A percentile compares a stretch with the other conserved stretches of the same genome.
phyloP scores from a whole-genome alignment of 1,140 invertebrate species.

The Drosophila serrata region DNA sequence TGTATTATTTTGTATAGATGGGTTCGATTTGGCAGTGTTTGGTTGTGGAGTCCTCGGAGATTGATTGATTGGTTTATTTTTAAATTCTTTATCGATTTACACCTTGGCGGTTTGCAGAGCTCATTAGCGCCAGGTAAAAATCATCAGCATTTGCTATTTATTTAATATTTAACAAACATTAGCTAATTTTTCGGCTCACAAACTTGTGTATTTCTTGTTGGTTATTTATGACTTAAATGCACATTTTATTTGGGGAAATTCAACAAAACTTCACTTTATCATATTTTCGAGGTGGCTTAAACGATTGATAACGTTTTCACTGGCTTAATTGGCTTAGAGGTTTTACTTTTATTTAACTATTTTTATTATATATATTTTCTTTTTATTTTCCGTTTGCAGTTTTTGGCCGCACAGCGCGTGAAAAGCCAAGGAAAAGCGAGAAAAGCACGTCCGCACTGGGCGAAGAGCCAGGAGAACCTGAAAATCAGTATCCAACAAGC shows the following conservation, averaged over 20 bases:
- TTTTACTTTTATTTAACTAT: conserved; percentile 4
- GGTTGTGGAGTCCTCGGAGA: conserved; percentile 27
- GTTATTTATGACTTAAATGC: conserved; percentile 47
- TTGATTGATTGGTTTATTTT: conserved; percentile 47
- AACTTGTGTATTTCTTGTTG: neutral
- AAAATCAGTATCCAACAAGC: conserved; percentile 73
- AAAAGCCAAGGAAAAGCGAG: conserved; percentile 28
- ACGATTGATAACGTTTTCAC: conserved; percentile 42
- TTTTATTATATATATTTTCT: neutral
- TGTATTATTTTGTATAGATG: conserved; percentile 10
- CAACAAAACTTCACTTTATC: conserved; percentile 12
- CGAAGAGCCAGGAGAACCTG: conserved; percentile 77
- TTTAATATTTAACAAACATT: conserved; percentile 2
- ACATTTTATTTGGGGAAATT: conserved; percentile 26
- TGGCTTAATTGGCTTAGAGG: conserved; percentile 37
- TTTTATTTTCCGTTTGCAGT: conserved; percentile 48
- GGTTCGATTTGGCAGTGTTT: conserved; percentile 52
- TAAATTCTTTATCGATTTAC: conserved; percentile 52
- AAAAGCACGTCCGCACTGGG: conserved; percentile 80
- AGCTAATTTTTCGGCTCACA: conserved; percentile 2
- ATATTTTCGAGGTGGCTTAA: conserved; percentile 12
- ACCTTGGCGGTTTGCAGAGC: neutral
- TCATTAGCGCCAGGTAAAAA: conserved; percentile 7
- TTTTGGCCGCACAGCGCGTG: conserved; percentile 29
- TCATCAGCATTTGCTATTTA: conserved; percentile 14